Evolutionary conservation across 2,797 vertebrate genomes (phyloP), one percentile per base, ranked within the genome.

Genomic region (Nasua narica): DNA sequence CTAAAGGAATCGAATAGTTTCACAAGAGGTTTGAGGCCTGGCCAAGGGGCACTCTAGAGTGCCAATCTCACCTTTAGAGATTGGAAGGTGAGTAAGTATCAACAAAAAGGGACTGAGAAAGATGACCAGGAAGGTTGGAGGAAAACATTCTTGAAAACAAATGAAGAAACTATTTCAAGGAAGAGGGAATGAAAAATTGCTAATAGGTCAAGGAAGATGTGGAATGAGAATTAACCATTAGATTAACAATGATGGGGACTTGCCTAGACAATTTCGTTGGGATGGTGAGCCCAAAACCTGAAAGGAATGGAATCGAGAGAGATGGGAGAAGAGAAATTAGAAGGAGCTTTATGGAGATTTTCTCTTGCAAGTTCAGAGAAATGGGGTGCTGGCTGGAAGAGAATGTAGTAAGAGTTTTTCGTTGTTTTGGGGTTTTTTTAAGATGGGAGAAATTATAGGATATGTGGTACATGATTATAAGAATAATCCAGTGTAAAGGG

Each of bases 131-230:
- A 40, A 86, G 29, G 19, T 52, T 62, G 2, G 60, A 82, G n/a
- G 56, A 40, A 95, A 88, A 65, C n/a, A 77, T 77, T 35, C 19
- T 65, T 95, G 72, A 91, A 96, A 58, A 46, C 52, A 86, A 89
- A 72, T 87, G 50, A 93, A 93, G 58, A 70, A 91, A 89, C 87
- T 79, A 27, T 82, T 95, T 86, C 8, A 65, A 87, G 69, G 69
- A 90, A 7, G 14, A 87, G 23, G n/a, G 23, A 60, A 76, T 92
- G 32, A 65, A 83, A 65, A 87, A 86, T 21, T 93, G 35, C 35
- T 83, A 69, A 6, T n/a, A 74, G 12, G 40, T 83, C 43, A 72
- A 77, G 52, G 43, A 93, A 60, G 54, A 58, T 86, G 5, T 87
- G 19, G 32, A 46, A n/a, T 94, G 62, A 79, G 48, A 94, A 94